Percentiles rank a stretch among this genome's conserved stretches.
These are phyloP conservation scores for Epirrhoe alternata DNA, from an alignment of 2,888 invertebrate species.

Conservation along the genomic window DNA sequence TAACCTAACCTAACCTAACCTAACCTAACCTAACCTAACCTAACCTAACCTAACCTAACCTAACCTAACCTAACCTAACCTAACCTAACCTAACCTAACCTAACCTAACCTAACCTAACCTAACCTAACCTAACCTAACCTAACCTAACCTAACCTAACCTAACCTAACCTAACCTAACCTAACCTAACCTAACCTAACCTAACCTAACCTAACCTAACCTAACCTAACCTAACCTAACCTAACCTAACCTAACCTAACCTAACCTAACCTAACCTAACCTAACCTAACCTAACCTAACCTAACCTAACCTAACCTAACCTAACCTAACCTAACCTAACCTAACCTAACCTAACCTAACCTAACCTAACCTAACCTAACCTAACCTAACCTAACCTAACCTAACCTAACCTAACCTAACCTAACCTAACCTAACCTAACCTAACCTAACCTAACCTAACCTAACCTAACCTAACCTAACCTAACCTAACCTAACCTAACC, in stretches of 20 bases:
- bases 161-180: conserved; percentile 19
- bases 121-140: conserved; percentile 19
- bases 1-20: conserved; percentile 18
- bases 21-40: conserved; percentile 18
- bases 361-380: conserved; percentile 19
- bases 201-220: conserved; percentile 19
- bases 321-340: conserved; percentile 19
- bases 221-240: conserved; percentile 19
- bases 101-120: conserved; percentile 19
- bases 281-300: conserved; percentile 19
- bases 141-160: conserved; percentile 19
- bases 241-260: conserved; percentile 19
- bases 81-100: conserved; percentile 18
- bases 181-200: conserved; percentile 19
- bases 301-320: conserved; percentile 19
- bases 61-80: conserved; percentile 18
- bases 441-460: conserved; percentile 16
- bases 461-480: conserved; percentile 16
- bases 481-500: conserved; percentile 16
- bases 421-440: conserved; percentile 16
- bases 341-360: conserved; percentile 19
- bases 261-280: conserved; percentile 19
- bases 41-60: conserved; percentile 18
- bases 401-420: conserved; percentile 18
- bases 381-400: conserved; percentile 19